A percentile compares a stretch with the other conserved stretches of the same genome.
Conservation (phyloP, 1,140 invertebrate species). For the Aphaenogaster ashmeadi region DNA sequence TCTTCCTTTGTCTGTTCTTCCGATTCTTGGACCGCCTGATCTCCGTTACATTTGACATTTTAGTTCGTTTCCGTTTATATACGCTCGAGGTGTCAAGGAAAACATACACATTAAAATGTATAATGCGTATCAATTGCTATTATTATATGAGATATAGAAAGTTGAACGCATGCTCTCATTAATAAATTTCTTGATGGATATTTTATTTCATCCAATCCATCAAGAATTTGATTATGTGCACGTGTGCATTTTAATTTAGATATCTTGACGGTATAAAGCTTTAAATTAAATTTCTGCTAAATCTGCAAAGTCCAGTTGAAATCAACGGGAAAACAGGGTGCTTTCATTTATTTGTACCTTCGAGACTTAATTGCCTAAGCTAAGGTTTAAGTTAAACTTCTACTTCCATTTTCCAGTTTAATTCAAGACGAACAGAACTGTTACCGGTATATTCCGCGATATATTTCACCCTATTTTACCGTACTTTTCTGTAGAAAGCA, state of each 20-base stretch:
- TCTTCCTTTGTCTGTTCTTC: background rate
- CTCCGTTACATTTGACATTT: slow-evolving; percentile 2
- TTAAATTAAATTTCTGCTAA: slow-evolving; percentile 23
- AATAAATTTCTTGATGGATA: background rate
- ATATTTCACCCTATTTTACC: slow-evolving; percentile 17
- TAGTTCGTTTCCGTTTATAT: background rate
- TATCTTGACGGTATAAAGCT: background rate
- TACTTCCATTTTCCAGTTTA: slow-evolving; percentile 7
- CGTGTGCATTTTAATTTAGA: background rate
- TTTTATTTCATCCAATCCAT: background rate
- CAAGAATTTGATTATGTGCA: background rate
- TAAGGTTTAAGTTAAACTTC: background rate
- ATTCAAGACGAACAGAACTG: slow-evolving; percentile 25
- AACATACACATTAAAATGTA: background rate
- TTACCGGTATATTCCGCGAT: slow-evolving; percentile 32
- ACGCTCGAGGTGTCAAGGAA: background rate
- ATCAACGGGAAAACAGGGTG: slow-evolving; percentile 5
- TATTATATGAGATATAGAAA: background rate
- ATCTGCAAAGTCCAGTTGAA: background rate
- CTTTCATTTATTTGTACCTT: background rate
- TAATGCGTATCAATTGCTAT: background rate
- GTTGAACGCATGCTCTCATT: background rate
- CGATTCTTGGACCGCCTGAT: background rate
- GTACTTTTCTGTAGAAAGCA: slow-evolving; percentile 39
- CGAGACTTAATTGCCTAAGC: slow-evolving; percentile 1